Base-by-base conservation (phyloP, 2,888 invertebrate genomes). In the Hylaea fasciaria region DNA sequence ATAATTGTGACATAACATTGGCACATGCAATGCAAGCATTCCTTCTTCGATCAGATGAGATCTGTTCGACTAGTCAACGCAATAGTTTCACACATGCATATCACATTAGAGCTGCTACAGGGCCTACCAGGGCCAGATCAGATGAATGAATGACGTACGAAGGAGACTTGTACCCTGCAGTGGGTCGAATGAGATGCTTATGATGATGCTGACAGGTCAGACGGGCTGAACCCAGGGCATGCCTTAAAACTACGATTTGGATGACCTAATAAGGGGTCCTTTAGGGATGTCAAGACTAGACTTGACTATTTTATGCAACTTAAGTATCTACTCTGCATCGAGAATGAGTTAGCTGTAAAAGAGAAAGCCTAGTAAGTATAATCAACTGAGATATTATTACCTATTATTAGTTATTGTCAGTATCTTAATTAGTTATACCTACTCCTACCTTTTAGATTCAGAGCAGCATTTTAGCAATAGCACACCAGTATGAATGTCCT, bases 1-100 rank as follows among this genome's bases (percentile, higher is more conserved):
- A 50, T 49, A 53, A 22, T 49, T 59, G 53, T 60, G 55, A 60
- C 60, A 46, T 51, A 50, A 46, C 59, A 53, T 49, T 39, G 49
- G 17, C 17, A 29, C 46, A 57, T 52, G 57, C 58, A 49, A 57
- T 52, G 51, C 58, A 46, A 50, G 45, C 59, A 54, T 55, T 54
- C 40, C 45, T 46, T 46, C 39, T 45, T 46, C 10, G 16, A 50
- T 57, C 35, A n/a, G 35, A 56, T n/a, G 28, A 13, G 2, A 32
- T 39, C 13, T n/a, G 37, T 22, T 29, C 17, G 13, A 22, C 7
- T 29, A 39, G n/a, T 45, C 28, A 14, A 4, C 40, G 41, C 43
- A 12, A 1, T 14, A 40, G 13, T 14, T n/a, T 5, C 43, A 10
- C 22, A 43, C 4, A 43, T 11, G 11, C 17, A 11, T 10, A 12